phyloP scores from a whole-genome alignment of 1,140 invertebrate genomes.

The Lordiphosa stackelbergi region DNA sequence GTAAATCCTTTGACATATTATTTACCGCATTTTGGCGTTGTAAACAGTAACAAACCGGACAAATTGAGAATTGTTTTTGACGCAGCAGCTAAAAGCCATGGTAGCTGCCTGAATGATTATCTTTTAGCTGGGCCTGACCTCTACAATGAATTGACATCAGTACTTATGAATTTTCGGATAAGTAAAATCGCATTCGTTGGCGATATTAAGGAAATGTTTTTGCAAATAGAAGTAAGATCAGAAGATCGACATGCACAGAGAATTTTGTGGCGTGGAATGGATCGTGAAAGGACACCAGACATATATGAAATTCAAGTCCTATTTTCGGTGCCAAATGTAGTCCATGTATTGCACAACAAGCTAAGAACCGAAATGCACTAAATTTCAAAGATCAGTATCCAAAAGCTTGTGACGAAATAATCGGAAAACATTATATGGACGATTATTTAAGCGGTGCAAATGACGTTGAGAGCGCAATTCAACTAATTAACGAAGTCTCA shows the following conservation, averaged over 20 bases:
- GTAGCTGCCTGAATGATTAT: too few species aligned
- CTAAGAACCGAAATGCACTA: conserved; percentile 51
- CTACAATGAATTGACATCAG: too few species aligned
- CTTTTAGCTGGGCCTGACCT: too few species aligned
- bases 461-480: conserved; percentile 24
- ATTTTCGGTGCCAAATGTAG: conserved; percentile 26
- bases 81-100: too few species aligned
- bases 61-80: too few species aligned
- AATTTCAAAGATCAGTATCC: conserved; percentile 27
- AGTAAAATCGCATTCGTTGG: conserved; percentile 9
- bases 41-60: conserved; percentile 9
- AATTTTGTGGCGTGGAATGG: conserved; percentile 15
- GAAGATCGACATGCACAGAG: conserved; percentile 9
- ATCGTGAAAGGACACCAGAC: conserved; percentile 1
- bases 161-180: not conserved
- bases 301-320: conserved; percentile 29
- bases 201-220: conserved; percentile 24
- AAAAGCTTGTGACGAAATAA: conserved; percentile 21
- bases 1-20: conserved; percentile 10
- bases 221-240: conserved; percentile 14
- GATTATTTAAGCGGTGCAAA: conserved; percentile 64
- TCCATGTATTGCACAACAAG: conserved; percentile 17
- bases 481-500: conserved; percentile 8
- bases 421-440: too few species aligned
- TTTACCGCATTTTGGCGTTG: conserved; percentile 19